Percentiles rank a stretch among this genome's conserved stretches.
Evolutionary conservation across 2,888 invertebrate genomes (phyloP).

Genomic region (Mesorhabditis belari): DNA sequence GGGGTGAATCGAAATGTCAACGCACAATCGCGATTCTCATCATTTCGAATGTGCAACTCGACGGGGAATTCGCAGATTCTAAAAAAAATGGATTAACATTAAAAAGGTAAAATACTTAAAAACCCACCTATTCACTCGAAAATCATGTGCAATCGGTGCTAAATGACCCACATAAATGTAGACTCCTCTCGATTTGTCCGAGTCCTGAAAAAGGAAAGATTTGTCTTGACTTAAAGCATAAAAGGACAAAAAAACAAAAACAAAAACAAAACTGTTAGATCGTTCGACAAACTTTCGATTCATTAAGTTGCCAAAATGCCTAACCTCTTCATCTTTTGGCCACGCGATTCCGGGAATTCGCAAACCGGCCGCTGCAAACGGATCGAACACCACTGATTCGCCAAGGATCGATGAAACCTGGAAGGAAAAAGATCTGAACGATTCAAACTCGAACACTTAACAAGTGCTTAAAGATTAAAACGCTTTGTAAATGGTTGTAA

Average conservation of each 20-base stretch:
- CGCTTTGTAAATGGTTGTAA: no score
- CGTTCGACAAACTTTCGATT: no score
- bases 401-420: conserved; percentile 22
- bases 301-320: no score
- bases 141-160: not conserved
- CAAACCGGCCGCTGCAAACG: conserved; percentile 9
- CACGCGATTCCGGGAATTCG: conserved; percentile 3
- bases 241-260: no score
- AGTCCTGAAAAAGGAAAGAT: not conserved
- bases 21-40: not conserved
- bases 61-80: not conserved
- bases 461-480: not conserved
- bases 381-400: conserved; percentile 23
- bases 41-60: not conserved
- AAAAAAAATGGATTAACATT: no score
- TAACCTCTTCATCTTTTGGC: not conserved
- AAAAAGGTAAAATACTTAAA: no score
- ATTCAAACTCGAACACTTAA: not conserved
- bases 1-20: not conserved
- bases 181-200: not conserved
- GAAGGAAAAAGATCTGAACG: not conserved
- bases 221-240: no score
- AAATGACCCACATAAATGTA: not conserved
- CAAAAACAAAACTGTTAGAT: no score
- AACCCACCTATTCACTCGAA: not conserved